Evolutionary conservation across 2,888 invertebrate genomes (phyloP), one percentile per base, ranked within the genome.

Genomic region (Dorcus hopei): DNA sequence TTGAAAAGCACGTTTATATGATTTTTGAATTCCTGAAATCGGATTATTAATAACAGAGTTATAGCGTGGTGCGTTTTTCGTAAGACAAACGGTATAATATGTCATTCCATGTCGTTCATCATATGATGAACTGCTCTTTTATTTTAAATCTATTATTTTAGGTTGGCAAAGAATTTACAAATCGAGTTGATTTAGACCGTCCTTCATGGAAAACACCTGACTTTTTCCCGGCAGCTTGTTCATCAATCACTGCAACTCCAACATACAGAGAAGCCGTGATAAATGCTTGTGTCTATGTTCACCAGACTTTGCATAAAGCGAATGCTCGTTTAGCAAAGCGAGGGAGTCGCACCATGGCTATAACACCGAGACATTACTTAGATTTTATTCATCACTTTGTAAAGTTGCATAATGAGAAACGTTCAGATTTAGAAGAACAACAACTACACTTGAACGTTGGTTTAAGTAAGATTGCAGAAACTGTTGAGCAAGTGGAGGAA

Each of bases 371-470:
- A 58, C 98, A 99, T 80, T 99, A 97, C 80, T 81, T 99, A 58
- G 99, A 99, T 81, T 99, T 99, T 76, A 99, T 99, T 74, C 94
- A 97, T 79, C 99, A 99, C 81, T 98, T 97, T 83, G 98, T 97
- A 45, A 97, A 97, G 75, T 79, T 99, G 62, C 96, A 97, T 80
- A 93, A 94, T 66, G 99, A 99, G 79, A 99, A 99, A 78, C 88
- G 98, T 42, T 93, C 95, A 3, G 98, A 99, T 78, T 83, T 99
- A 56, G 99, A 99, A 77, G 99, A 99, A 74, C 98, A 99, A 74
- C 98, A 99, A 77, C 83, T 98, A 19, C 99, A 99, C 80, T 82
- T 99, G 74, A 99, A 99, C 80, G 97, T 99, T 48, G 99, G 99
- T 77, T 84, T 99, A 58, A 94, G 93, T 74, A 99, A 99, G 82